These are phyloP conservation scores for Phytoseiulus persimilis DNA, from an alignment of 2,888 invertebrate genomes.

Conservation along the genomic window DNA sequence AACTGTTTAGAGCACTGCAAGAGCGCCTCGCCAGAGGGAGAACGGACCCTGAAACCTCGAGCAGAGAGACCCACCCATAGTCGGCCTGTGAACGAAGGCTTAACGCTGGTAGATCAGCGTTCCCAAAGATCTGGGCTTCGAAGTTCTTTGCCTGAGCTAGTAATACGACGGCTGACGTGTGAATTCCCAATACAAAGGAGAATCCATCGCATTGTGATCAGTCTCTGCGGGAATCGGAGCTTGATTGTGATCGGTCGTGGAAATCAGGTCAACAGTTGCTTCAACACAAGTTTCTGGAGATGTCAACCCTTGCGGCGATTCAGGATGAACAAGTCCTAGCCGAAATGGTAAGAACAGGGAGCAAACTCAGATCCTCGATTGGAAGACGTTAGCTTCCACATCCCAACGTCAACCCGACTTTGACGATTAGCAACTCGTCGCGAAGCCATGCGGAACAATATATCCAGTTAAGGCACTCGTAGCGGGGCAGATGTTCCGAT, in stretches of 20 bases:
- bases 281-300: neutral
- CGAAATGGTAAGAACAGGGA: slow-evolving; percentile 8
- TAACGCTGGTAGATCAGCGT: neutral
- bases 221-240: neutral
- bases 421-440: too few relatives aligned
- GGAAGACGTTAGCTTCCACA: neutral
- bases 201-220: neutral
- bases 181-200: neutral
- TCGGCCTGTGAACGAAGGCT: neutral
- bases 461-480: too few relatives aligned
- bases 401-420: too few relatives aligned
- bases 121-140: neutral
- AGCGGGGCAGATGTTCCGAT: too few relatives aligned
- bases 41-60: neutral
- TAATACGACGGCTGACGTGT: neutral
- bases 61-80: neutral
- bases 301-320: slow-evolving; percentile 17
- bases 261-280: too few relatives aligned
- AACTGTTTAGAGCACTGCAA: neutral
- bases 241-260: neutral
- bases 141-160: too few relatives aligned
- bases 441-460: too few relatives aligned
- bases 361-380: too few relatives aligned
- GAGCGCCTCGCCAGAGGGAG: neutral
- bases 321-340: slow-evolving; percentile 30